phyloP scores from a whole-genome alignment of 2,797 vertebrate genomes.

The Borostomias antarcticus region DNA sequence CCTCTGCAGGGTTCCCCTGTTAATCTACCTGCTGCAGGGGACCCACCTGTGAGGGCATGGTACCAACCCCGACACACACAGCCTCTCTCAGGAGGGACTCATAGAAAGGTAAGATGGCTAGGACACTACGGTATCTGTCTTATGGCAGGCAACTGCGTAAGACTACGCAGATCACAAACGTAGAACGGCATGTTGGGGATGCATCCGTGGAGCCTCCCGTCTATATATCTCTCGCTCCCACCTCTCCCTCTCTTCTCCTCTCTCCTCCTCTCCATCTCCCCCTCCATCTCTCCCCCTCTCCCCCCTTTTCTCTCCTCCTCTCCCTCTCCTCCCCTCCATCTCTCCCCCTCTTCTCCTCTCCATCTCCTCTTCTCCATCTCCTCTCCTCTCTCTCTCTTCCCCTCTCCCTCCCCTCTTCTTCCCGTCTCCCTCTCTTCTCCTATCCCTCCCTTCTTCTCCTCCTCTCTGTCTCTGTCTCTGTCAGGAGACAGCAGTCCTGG shows the following conservation, averaged over 20 bases:
- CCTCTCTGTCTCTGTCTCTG: neutral
- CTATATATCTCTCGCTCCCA: neutral
- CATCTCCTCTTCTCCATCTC: neutral
- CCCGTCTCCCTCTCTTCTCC: neutral
- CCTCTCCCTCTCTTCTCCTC: neutral
- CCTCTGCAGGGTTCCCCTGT: neutral
- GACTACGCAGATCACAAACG: too few species aligned
- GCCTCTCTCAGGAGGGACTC: neutral
- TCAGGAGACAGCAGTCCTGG: neutral
- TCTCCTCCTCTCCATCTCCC: neutral
- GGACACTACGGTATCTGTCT: too few species aligned
- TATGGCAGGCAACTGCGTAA: too few species aligned
- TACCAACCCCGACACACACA: neutral
- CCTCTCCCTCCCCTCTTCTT: neutral
- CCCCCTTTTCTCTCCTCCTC: neutral
- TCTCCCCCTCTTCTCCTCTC: neutral
- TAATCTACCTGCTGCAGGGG: neutral
- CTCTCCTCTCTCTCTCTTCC: neutral
- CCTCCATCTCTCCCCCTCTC: neutral
- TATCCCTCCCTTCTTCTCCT: neutral
- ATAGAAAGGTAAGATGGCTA: neutral
- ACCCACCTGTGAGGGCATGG: neutral
- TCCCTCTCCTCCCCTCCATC: neutral
- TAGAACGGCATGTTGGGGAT: too few species aligned
- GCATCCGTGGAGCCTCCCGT: too few species aligned